These are phyloP conservation scores for Lepidothrix coronata DNA, from an alignment of 2,113 vertebrate genomes.

Conservation along the genomic window DNA sequence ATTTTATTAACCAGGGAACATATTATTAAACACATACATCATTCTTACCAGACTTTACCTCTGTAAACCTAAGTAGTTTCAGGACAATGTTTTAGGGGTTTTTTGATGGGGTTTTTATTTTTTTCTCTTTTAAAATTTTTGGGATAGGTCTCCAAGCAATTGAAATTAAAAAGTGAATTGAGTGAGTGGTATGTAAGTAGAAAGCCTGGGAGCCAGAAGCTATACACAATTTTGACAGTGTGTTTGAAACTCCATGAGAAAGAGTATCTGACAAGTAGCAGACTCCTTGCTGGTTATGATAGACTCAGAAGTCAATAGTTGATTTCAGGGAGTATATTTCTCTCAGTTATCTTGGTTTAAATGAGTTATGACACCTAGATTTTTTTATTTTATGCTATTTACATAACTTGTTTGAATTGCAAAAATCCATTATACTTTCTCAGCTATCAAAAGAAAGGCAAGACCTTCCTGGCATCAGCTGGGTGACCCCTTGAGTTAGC, in stretches of 20 bases:
- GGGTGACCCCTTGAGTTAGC: background rate
- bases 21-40: conserved; percentile 68
- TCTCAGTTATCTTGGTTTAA: conserved; percentile 21
- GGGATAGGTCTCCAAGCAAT: background rate
- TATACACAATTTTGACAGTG: background rate
- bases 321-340: conserved; percentile 8
- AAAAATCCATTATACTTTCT: background rate
- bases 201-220: background rate
- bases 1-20: conserved; percentile 62
- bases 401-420: background rate
- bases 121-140: background rate
- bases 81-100: background rate
- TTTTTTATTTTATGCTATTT: background rate
- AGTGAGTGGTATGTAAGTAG: background rate
- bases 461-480: background rate
- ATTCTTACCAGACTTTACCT: conserved; percentile 43
- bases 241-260: conserved; percentile 11
- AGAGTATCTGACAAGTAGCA: conserved; percentile 7
- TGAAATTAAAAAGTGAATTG: background rate
- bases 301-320: conserved; percentile 8
- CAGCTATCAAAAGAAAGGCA: background rate
- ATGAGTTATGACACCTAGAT: background rate
- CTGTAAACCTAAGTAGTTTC: conserved; percentile 26
- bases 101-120: background rate
- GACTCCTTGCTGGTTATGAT: background rate